phyloP scores from a whole-genome alignment of 2,797 vertebrate species.

The Zenarchopterus dispar region DNA sequence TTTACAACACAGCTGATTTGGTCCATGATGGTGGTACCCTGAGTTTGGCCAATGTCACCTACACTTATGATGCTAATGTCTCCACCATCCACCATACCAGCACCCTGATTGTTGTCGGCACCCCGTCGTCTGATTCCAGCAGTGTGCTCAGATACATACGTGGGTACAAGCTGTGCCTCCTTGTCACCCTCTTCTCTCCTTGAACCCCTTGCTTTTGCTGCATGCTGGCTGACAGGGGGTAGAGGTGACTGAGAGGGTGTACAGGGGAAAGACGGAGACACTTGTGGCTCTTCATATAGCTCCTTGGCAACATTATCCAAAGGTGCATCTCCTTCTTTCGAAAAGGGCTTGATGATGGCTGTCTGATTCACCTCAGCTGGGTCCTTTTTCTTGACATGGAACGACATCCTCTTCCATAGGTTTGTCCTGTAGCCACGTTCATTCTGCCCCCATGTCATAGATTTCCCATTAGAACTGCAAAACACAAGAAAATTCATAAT shows the following conservation, averaged over 20 bases:
- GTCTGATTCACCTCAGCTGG: slow-evolving; percentile 90
- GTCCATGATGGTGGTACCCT: slow-evolving; percentile 94
- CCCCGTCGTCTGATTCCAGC: slow-evolving; percentile 50
- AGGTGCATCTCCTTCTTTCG: slow-evolving; percentile 84
- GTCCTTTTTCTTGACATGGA: slow-evolving; percentile 96
- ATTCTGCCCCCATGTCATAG: slow-evolving; percentile 92
- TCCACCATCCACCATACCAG: slow-evolving; percentile 1
- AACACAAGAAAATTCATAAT: slow-evolving; percentile 14
- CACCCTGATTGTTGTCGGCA: slow-evolving; percentile 37
- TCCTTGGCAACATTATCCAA: slow-evolving; percentile 80
- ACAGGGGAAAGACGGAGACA: slow-evolving; percentile 83
- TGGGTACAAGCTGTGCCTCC: slow-evolving; percentile 67
- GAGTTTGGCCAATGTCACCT: slow-evolving; percentile 82
- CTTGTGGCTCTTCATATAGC: slow-evolving; percentile 83
- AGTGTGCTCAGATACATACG: slow-evolving; percentile 83
- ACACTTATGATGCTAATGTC: slow-evolving; percentile 64
- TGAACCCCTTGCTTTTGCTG: slow-evolving; percentile 77
- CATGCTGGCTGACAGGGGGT: slow-evolving; percentile 85
- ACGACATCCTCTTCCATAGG: slow-evolving; percentile 95
- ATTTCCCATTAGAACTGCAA: slow-evolving; percentile 94
- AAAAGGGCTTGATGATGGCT: slow-evolving; percentile 97
- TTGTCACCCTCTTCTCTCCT: slow-evolving; percentile 77
- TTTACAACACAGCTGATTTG: slow-evolving; percentile 98
- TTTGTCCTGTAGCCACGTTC: slow-evolving; percentile 91
- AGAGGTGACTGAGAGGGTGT: slow-evolving; percentile 87